Evolutionary conservation across 2,888 invertebrate genomes (phyloP).

Genomic region (Torymus auratus): DNA sequence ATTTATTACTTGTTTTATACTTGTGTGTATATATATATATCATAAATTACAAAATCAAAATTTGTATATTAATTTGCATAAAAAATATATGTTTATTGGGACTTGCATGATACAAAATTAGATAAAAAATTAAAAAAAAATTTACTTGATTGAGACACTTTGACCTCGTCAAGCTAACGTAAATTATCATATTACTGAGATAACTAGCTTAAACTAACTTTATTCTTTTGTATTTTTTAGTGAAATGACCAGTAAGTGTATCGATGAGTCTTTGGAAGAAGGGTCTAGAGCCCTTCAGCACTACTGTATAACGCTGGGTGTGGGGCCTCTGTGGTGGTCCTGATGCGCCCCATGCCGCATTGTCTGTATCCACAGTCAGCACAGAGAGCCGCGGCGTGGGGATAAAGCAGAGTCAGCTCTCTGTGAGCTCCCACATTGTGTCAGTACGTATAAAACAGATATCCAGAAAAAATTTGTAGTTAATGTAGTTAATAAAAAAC

Average conservation of each 20-base stretch:
- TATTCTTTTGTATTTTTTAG: conserved; percentile 60
- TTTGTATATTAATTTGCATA: no score
- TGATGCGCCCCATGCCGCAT: conserved; percentile 97
- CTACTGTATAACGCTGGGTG: conserved; percentile 90
- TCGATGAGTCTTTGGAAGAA: conserved; percentile 73
- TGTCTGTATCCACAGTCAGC: conserved; percentile 79
- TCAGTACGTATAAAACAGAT: conserved; percentile 69
- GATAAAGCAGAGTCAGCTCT: conserved; percentile 82
- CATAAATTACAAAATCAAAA: no score
- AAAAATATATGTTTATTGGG: no score
- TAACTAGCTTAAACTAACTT: no score
- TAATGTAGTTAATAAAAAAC: no score
- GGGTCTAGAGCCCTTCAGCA: conserved; percentile 73
- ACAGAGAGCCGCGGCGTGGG: conserved; percentile 86
- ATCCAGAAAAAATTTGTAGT: conserved; percentile 13
- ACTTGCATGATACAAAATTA: no score
- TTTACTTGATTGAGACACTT: no score
- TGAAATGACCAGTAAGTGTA: conserved; percentile 72
- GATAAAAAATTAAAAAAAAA: no score
- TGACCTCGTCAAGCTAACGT: no score
- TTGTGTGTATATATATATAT: no score
- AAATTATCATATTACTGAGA: no score
- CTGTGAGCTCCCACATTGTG: conserved; percentile 79
- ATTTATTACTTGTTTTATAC: no score
- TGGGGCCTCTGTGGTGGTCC: conserved; percentile 99